Conservation (phyloP, 2,888 invertebrate species). For the Drosophila paracracens region DNA sequence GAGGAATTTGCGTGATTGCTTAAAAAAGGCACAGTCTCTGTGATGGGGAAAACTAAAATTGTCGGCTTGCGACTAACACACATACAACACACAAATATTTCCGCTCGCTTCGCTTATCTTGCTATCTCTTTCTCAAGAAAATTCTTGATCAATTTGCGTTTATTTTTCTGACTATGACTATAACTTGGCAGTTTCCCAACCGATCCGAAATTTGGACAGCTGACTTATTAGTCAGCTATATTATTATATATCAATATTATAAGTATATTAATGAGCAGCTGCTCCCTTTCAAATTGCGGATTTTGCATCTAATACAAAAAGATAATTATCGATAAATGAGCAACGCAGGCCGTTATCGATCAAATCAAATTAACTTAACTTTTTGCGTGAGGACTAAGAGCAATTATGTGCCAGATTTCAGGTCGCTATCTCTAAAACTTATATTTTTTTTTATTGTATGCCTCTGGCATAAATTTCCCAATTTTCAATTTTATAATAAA, state of each 20-base stretch:
- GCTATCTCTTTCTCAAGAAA: not conserved
- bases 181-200: not conserved
- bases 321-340: too few species aligned
- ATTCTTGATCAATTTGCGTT: not conserved
- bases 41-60: not conserved
- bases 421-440: not conserved
- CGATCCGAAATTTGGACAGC: not conserved
- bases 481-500: not conserved
- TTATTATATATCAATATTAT: not conserved
- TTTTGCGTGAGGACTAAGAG: not conserved
- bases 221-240: not conserved
- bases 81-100: not conserved
- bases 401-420: not conserved
- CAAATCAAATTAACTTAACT: not conserved
- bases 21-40: not conserved
- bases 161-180: not conserved
- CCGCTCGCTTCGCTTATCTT: not conserved
- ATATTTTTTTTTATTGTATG: too few species aligned
- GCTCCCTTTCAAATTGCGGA: not conserved
- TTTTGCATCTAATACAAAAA: not conserved
- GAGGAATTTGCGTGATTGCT: not conserved
- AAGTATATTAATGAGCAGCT: not conserved
- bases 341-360: not conserved
- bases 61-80: not conserved
- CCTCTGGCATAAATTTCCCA: not conserved